Evolutionary conservation across 2,797 vertebrate species (phyloP), one percentile per base, ranked within the genome.

Genomic region (Crypturellus tataupa): DNA sequence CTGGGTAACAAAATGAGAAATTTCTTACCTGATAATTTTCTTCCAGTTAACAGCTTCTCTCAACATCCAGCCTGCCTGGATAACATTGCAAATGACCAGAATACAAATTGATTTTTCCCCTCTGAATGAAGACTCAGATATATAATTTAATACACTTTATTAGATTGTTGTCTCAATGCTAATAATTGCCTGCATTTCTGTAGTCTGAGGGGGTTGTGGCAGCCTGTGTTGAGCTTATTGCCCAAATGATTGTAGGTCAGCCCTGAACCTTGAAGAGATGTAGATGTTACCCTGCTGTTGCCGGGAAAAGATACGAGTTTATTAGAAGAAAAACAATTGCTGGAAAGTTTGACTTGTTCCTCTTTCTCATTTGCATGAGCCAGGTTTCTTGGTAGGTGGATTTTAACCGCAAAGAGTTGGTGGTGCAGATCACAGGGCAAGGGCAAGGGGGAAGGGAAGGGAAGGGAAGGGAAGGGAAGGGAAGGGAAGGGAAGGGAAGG

Each of bases 11-110:
- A 93, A 96, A 94, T 93, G 89, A 94, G 71, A 88, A 85, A 94
- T 91, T 90, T 96, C 83, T 87, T 95, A 90, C 85, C 75, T 94
- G 64, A 51, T 96, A 84, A 96, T 96, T 97, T 97, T 94, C 70
- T 82, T 83, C 17, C 69, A 35, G 19, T 81, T 94, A 93, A 89
- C 82, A 80, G 70, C 92, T 88, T 96, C 75, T 70, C 24, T 96
- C 56, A 39, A 72, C n/a, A 27, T 85, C 82, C 89, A 87, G 65
- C 62, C 58, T 0, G 0, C 81, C 69, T 0, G 1, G 84, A 51
- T 65, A 62, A 79, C n/a, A 18, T 4, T 1, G 42, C 89, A 92
- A 91, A 85, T 76, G 67, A 39, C 65, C 85, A 85, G 77, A 56
- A 47, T 47, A 76, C 23, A 87, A 88, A 94, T 7, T 84, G 77